Conservation (phyloP, 1,140 invertebrate genomes). For the Diachasmimorpha longicaudata region DNA sequence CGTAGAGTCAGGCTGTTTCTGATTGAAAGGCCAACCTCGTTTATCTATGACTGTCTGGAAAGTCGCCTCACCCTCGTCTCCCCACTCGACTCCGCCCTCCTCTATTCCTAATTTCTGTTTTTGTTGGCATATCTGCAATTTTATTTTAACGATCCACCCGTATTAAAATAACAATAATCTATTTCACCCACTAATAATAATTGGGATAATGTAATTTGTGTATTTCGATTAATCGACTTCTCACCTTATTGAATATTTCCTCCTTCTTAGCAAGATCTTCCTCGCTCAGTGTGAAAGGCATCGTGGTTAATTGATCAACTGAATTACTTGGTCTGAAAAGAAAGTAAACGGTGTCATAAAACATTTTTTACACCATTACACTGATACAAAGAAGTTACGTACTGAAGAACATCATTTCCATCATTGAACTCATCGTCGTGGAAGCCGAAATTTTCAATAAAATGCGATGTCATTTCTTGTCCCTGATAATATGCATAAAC, state of each 20-base stretch:
- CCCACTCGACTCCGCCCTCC: conserved; percentile 46
- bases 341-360: conserved; percentile 14
- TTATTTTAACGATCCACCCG: background rate
- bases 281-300: conserved; percentile 63
- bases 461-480: conserved; percentile 68
- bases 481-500: conserved; percentile 68
- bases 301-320: conserved; percentile 63
- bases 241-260: conserved; percentile 67
- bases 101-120: conserved; percentile 47
- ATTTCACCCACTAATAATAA: too few species aligned
- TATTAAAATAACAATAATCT: too few species aligned
- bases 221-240: conserved; percentile 29
- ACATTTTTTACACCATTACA: background rate
- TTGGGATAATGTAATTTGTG: too few species aligned
- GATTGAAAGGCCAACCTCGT: conserved; percentile 49
- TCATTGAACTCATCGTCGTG: conserved; percentile 73
- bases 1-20: conserved; percentile 49
- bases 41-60: conserved; percentile 62
- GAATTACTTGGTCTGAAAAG: conserved; percentile 52
- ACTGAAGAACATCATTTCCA: conserved; percentile 67
- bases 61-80: conserved; percentile 57
- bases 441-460: conserved; percentile 71
- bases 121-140: conserved; percentile 43
- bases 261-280: conserved; percentile 63
- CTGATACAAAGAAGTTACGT: conserved; percentile 35